These are phyloP conservation scores for Tamias sibiricus DNA, from an alignment of 2,113 vertebrate species.

Conservation along the genomic window DNA sequence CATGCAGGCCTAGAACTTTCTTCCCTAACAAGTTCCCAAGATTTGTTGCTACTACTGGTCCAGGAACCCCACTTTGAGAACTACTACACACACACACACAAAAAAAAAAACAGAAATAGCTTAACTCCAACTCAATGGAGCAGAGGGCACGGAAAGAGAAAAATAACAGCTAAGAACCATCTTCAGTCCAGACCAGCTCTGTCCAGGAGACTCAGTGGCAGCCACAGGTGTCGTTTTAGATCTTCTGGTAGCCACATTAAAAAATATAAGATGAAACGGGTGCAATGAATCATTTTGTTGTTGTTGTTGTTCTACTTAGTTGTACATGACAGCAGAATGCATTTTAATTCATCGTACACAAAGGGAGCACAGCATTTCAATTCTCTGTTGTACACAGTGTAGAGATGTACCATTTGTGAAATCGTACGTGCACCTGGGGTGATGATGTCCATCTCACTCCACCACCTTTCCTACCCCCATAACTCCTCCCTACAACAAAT, in stretches of 20 bases:
- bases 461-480: too few species aligned
- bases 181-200: not conserved
- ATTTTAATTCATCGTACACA: too few species aligned
- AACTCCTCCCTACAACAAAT: not conserved
- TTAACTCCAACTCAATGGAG: not conserved
- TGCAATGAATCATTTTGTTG: not conserved
- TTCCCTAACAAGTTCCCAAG: not conserved
- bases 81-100: rapidly evolving
- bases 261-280: not conserved
- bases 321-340: too few species aligned
- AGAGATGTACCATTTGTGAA: too few species aligned
- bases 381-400: too few species aligned
- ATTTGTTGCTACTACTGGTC: not conserved
- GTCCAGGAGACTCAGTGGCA: not conserved
- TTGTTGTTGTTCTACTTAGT: too few species aligned
- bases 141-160: rapidly evolving
- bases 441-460: too few species aligned
- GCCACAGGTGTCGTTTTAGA: not conserved
- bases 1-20: not conserved
- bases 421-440: too few species aligned
- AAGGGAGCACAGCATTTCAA: too few species aligned
- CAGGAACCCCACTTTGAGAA: not conserved
- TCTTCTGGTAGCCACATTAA: not conserved
- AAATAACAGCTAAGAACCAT: not conserved
- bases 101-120: not conserved